These are phyloP conservation scores for Anguilla pacifica DNA, from an alignment of 2,797 vertebrate species.

Conservation along the genomic window DNA sequence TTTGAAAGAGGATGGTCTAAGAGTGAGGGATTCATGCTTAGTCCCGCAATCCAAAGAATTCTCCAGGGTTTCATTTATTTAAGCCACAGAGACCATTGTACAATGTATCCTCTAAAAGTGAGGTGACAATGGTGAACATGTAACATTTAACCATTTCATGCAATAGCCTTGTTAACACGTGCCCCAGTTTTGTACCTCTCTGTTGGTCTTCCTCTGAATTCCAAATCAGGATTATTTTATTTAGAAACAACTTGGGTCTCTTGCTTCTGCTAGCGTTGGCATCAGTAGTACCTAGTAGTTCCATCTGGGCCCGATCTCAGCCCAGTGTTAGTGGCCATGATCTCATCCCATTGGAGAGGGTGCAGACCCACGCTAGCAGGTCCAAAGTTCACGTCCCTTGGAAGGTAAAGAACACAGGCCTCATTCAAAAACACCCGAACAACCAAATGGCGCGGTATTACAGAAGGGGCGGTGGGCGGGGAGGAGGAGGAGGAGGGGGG, in stretches of 20 bases:
- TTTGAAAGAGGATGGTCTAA: not conserved
- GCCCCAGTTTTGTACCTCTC: not conserved
- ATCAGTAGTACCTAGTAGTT: not conserved
- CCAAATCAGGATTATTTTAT: not conserved
- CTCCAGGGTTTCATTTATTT: not conserved
- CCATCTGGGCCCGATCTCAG: conserved; percentile 16
- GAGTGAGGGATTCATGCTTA: not conserved
- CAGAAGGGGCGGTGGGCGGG: conserved; percentile 49
- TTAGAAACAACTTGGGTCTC: not conserved
- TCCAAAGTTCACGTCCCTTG: conserved; percentile 20
- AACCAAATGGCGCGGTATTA: conserved; percentile 56
- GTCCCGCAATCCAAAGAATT: not conserved
- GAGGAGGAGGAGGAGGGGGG: not conserved
- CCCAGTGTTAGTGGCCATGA: not conserved
- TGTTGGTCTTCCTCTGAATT: not conserved
- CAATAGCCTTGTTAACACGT: not conserved
- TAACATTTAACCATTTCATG: not conserved
- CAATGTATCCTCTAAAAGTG: not conserved
- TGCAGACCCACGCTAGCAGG: not conserved
- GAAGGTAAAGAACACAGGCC: conserved; percentile 20
- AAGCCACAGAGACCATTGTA: not conserved
- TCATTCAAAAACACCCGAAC: conserved; percentile 36
- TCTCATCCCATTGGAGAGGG: not conserved
- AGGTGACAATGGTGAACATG: not conserved
- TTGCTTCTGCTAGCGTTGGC: not conserved